phyloP scores from a whole-genome alignment of 2,797 vertebrate genomes.

The Malurus leucopterus region DNA sequence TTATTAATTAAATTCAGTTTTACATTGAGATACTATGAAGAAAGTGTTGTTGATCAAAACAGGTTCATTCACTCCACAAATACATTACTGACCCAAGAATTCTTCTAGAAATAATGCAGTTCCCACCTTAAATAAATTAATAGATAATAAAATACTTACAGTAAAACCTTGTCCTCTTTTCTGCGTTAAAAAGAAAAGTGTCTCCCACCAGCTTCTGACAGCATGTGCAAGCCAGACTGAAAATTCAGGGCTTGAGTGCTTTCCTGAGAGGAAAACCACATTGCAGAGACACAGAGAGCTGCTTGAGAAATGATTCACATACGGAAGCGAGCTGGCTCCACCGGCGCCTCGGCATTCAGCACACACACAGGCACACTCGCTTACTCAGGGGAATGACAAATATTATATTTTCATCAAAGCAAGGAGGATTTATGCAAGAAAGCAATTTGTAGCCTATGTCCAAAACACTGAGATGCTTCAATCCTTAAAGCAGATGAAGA shows the following conservation, averaged over 20 bases:
- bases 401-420: conserved; percentile 51
- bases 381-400: conserved; percentile 42
- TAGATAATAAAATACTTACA: conserved; percentile 66
- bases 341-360: conserved; percentile 37
- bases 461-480: background rate
- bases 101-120: background rate
- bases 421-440: conserved; percentile 18
- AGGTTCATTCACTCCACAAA: background rate
- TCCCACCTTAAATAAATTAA: background rate
- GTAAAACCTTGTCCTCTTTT: background rate
- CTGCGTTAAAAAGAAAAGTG: conserved; percentile 35
- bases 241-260: conserved; percentile 64
- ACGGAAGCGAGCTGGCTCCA: conserved; percentile 73
- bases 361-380: conserved; percentile 18
- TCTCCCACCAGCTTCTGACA: conserved; percentile 50
- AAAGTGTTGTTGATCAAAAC: background rate
- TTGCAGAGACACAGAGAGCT: conserved; percentile 56
- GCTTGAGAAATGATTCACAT: conserved; percentile 72
- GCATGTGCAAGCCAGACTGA: conserved; percentile 64
- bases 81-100: background rate
- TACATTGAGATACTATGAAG: background rate
- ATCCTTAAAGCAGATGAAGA: background rate
- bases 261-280: conserved; percentile 75
- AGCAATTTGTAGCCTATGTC: background rate
- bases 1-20: background rate